Percentiles rank a stretch among this genome's conserved stretches.
phyloP scores from a whole-genome alignment of 2,888 invertebrate species.

The Unio delphinus region DNA sequence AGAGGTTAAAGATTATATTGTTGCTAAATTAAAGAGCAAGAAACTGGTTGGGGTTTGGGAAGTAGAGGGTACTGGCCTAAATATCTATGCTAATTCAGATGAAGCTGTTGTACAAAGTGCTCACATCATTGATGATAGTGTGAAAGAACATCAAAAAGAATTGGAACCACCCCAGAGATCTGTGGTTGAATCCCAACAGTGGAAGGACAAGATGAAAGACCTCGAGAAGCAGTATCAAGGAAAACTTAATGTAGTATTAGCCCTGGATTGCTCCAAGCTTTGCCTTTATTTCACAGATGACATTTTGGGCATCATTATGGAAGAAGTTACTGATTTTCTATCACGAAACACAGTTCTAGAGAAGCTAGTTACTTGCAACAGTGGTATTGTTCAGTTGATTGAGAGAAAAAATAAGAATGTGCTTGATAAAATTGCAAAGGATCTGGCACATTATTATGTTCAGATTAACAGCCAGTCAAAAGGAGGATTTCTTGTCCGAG shows the following conservation, averaged over 20 bases:
- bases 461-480: slow-evolving; percentile 2
- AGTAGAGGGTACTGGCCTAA: too few relatives aligned
- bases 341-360: slow-evolving; percentile 21
- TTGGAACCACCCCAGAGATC: background rate
- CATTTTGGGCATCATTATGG: slow-evolving; percentile 11
- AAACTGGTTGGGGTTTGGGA: too few relatives aligned
- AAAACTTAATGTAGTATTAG: too few relatives aligned
- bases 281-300: slow-evolving; percentile 20
- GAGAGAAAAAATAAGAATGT: slow-evolving; percentile 18
- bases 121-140: too few relatives aligned
- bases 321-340: slow-evolving; percentile 21
- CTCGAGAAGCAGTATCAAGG: background rate
- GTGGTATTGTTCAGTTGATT: slow-evolving; percentile 20
- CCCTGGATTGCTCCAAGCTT: background rate
- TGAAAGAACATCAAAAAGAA: too few relatives aligned
- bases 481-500: too few relatives aligned
- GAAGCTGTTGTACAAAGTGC: too few relatives aligned
- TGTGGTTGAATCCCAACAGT: slow-evolving; percentile 2
- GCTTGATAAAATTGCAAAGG: slow-evolving; percentile 13
- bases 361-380: slow-evolving; percentile 10
- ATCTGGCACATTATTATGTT: slow-evolving; percentile 13
- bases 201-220: background rate
- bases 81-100: too few relatives aligned
- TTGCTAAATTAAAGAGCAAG: too few relatives aligned
- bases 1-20: too few relatives aligned